phyloP scores from a whole-genome alignment of 1,140 invertebrate species.

The Euura lappo region DNA sequence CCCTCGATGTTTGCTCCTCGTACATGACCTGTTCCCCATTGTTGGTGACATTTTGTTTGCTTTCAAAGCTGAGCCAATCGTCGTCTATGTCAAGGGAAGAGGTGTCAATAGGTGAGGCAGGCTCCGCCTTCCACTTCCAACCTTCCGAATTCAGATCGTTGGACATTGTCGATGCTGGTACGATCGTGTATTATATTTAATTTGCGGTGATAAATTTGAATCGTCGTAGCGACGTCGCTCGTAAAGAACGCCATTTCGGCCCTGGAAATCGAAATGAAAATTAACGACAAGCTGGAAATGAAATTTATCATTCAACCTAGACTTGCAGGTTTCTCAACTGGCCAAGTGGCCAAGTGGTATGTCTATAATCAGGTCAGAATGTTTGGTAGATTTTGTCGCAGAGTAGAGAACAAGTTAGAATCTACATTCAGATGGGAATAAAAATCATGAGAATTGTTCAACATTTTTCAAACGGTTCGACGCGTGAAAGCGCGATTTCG shows the following conservation, averaged over 20 bases:
- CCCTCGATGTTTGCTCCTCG: conserved; percentile 42
- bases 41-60: conserved; percentile 27
- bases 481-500: background rate
- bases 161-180: conserved; percentile 40
- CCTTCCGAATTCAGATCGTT: conserved; percentile 44
- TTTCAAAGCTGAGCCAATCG: conserved; percentile 38
- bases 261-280: conserved; percentile 37
- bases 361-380: no score
- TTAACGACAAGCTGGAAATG: conserved; percentile 13
- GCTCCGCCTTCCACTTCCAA: conserved; percentile 58
- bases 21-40: conserved; percentile 23
- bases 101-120: conserved; percentile 32
- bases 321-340: background rate
- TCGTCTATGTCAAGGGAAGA: conserved; percentile 37
- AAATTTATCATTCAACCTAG: background rate
- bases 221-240: conserved; percentile 49
- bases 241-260: conserved; percentile 50
- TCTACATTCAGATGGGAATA: no score
- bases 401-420: no score
- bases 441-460: no score
- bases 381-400: no score
- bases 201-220: conserved; percentile 44
- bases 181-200: conserved; percentile 39
- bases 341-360: no score
- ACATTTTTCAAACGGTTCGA: no score